Evolutionary conservation across 2,797 vertebrate species (phyloP), one percentile per base, ranked within the genome.

Genomic region (Bucorvus abyssinicus): DNA sequence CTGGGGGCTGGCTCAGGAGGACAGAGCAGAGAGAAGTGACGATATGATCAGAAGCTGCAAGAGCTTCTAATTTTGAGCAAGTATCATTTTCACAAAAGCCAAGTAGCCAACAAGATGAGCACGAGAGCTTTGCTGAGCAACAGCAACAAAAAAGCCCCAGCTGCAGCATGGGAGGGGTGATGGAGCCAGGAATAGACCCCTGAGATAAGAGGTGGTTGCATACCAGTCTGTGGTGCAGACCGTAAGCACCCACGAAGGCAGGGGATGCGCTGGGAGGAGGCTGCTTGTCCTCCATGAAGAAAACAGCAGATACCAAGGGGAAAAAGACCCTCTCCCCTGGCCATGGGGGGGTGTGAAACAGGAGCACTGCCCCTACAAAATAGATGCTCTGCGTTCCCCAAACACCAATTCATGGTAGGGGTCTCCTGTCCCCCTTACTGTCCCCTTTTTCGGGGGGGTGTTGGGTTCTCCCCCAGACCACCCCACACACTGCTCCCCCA

Each of bases 361-460:
- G 68, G 26, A 81, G 12, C 22, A 10, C 3, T 67, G 65, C 8
- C 36, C 47, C 38, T 79, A 36, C 11, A 63, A 40, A 60, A 87
- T 2, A 7, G 29, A 24, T 86, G 22, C 9, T 42, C 34, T 55
- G 9, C 78, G n/a, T 45, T 77, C 29, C 49, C 45, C 26, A 60
- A 63, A 70, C n/a, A 45, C 29, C 1, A 2, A 45, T 40, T 65
- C 10, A 22, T 3, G 7, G 38, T 55, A 42, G 9, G 29, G 6
- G 2, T 42, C 32, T 94, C 19, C 38, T 59, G 19, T 50, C 36
- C 20, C 76, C 36, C 21, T 61, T 38, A 29, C 13, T 3, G 1
- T 14, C 6, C 6, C 40, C 20, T 1, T 3, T 18, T 30, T 0
- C 1, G 5, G 6, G 4, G 3, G 10, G n/a, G n/a, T n/a, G n/a